Base-by-base conservation (phyloP, 2,888 invertebrate species). In the Lasioglossum villosulum region DNA sequence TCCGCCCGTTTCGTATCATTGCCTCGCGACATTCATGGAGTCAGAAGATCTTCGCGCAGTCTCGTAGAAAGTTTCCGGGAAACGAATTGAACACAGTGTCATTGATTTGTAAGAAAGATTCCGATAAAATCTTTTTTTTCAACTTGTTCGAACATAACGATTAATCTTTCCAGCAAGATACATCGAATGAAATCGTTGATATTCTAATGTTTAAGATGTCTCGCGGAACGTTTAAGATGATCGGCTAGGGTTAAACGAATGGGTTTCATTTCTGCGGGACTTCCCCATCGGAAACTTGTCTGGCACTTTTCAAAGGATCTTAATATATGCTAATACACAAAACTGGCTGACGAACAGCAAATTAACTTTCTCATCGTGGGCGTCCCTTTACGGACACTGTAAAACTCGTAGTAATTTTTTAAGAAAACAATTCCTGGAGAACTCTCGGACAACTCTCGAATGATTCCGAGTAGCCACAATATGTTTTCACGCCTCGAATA, bases 331-430 rank as follows among this genome's bases (percentile, higher is more conserved):
- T 34, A 19, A 59, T 27, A 59, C 59, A 27, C 27, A 59, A 59
- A 59, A 59, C 27, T 27, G 59, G 59, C 59, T 27, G 59, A 27
- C n/a, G 59, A 59, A 59, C 27, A 59, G 27, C 59, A 59, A 59
- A 27, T 59, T 59, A 59, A 59, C 59, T 59, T 59, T 59, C 59
- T 59, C 59, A 16, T 59, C 59, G 59, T 59, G 59, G 27, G 27
- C 59, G 59, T 59, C n/a, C 59, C 59, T 59, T n/a, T 59, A 27
- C 14, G 1, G 4, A 27, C 12, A 27, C 27, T 27, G 14, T 27
- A 14, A 27, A 59, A 16, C 59, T 27, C 5, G 52, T 52, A 52
- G 59, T 59, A 59, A 59, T n/a, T 59, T 59, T 59, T 59, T 59
- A 5, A 59, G 27, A 59, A 14, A 14, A 27, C 59, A 59, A 16